These are phyloP conservation scores for Colinus virginianus DNA, from an alignment of 2,113 vertebrate genomes.

Conservation along the genomic window DNA sequence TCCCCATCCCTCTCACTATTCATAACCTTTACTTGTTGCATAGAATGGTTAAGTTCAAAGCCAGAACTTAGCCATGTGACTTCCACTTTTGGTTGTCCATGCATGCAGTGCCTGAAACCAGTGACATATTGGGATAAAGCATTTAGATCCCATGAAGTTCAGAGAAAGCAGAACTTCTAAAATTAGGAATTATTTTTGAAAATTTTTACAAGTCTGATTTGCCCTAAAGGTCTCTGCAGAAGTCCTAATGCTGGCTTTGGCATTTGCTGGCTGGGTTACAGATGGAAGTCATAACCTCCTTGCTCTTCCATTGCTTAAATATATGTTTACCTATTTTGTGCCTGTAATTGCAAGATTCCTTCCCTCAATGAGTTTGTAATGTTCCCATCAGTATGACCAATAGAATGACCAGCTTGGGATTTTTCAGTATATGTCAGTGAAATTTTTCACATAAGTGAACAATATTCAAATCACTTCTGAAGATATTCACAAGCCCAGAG, in stretches of 20 bases:
- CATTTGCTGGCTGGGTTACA: neutral
- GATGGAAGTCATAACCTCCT: neutral
- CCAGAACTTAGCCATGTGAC: neutral
- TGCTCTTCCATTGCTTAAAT: neutral
- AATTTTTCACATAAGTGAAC: neutral
- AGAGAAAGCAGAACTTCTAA: neutral
- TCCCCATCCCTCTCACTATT: conserved; percentile 14
- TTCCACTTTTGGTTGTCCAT: conserved; percentile 12
- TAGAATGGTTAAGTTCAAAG: neutral
- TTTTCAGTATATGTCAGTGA: neutral
- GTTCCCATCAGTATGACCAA: neutral
- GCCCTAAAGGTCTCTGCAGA: neutral
- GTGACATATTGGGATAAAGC: neutral
- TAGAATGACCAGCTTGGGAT: neutral
- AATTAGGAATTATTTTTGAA: conserved; percentile 22
- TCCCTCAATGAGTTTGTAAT: neutral
- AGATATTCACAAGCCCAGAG: neutral
- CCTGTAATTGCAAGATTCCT: neutral
- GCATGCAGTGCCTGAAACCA: neutral
- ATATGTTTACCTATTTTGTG: neutral
- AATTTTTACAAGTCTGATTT: neutral
- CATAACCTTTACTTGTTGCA: conserved; percentile 11
- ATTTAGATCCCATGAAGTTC: conserved; percentile 32
- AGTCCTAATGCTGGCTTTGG: neutral
- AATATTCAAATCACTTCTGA: neutral